phyloP scores from a whole-genome alignment of 1,140 invertebrate genomes.

The Chionoecetes opilio region DNA sequence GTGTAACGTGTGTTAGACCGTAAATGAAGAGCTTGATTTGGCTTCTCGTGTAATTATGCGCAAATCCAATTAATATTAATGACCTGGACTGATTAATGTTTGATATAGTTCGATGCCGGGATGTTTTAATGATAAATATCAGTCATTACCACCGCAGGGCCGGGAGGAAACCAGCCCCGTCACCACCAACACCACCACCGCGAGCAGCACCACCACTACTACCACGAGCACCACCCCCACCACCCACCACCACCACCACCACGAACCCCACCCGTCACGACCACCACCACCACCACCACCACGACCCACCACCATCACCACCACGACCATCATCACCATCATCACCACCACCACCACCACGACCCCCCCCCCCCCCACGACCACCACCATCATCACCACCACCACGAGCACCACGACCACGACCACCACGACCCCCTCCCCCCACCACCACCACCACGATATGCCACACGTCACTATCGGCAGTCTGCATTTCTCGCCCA shows the following conservation, averaged over 20 bases:
- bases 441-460: neutral
- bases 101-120: neutral
- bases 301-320: neutral
- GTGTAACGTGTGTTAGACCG: neutral
- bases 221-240: too few species aligned
- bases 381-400: neutral
- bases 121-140: neutral
- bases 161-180: too few species aligned
- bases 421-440: neutral
- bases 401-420: neutral
- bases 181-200: too few species aligned
- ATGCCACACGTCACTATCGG: neutral
- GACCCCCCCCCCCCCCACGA: too few species aligned
- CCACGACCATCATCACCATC: neutral
- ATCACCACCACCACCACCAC: too few species aligned
- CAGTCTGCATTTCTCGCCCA: neutral
- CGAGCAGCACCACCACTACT: too few species aligned
- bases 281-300: neutral
- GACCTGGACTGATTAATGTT: conserved; percentile 29
- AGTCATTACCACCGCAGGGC: too few species aligned
- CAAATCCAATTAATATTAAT: conserved; percentile 31
- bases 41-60: conserved; percentile 18
- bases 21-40: conserved; percentile 19
- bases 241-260: neutral
- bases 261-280: neutral